phyloP scores from a whole-genome alignment of 2,113 vertebrate genomes.

The Polyodon spathula region DNA sequence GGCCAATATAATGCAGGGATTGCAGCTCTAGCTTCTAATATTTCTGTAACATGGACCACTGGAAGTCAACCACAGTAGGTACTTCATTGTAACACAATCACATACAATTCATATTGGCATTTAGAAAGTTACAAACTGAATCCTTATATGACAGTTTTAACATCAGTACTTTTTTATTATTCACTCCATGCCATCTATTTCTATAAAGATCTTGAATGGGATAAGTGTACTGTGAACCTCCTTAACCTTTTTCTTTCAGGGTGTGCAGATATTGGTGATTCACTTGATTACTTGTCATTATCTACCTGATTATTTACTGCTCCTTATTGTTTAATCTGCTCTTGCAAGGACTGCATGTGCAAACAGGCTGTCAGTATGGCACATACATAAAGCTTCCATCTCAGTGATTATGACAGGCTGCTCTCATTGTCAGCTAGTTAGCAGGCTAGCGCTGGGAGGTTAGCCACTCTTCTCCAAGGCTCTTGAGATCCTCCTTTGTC shows the following conservation, averaged over 20 bases:
- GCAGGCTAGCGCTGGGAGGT: background rate
- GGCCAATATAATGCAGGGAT: no score
- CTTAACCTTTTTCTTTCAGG: background rate
- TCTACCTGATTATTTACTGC: background rate
- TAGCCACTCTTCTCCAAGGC: background rate
- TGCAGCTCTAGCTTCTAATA: no score
- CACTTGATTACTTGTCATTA: background rate
- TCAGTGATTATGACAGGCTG: background rate
- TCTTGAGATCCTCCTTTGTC: conserved; percentile 1
- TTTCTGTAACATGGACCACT: no score
- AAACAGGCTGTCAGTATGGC: background rate
- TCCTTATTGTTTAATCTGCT: background rate
- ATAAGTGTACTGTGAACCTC: background rate
- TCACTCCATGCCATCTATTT: no score
- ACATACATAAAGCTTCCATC: conserved; percentile 3
- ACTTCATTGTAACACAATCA: no score
- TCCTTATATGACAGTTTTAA: no score
- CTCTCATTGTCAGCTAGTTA: conserved; percentile 1
- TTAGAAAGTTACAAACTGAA: no score
- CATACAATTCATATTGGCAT: no score
- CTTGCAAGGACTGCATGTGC: background rate
- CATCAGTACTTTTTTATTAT: no score
- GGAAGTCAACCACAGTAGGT: no score
- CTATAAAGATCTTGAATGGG: no score
- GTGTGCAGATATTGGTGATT: background rate